Percentiles rank a stretch among this genome's conserved stretches.
Conservation (phyloP, 2,888 invertebrate species). For the Operophtera brumata region DNA sequence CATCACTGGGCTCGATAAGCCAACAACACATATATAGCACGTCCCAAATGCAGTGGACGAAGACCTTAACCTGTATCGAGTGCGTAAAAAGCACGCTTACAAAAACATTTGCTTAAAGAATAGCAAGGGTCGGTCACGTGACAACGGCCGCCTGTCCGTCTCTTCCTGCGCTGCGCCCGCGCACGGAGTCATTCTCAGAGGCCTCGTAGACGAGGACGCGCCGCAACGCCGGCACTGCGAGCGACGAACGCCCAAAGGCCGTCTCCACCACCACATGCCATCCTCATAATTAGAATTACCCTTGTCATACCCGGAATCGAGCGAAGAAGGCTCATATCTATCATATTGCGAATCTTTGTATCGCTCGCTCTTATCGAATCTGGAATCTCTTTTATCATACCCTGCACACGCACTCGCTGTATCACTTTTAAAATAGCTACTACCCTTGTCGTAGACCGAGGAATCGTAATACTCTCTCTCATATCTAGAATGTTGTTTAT, state of each 20-base stretch:
- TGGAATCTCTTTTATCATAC: slow-evolving; percentile 28
- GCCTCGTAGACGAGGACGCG: slow-evolving; percentile 61
- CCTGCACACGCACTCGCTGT: slow-evolving; percentile 31
- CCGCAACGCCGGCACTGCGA: slow-evolving; percentile 60
- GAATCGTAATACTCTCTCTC: slow-evolving; percentile 26
- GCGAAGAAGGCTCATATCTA: slow-evolving; percentile 33
- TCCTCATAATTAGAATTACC: slow-evolving; percentile 38
- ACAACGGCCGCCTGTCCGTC: slow-evolving; percentile 39
- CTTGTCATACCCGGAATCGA: slow-evolving; percentile 50
- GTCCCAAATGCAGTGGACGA: neutral
- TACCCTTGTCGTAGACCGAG: slow-evolving; percentile 29
- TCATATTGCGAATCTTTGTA: slow-evolving; percentile 23
- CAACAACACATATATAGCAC: neutral
- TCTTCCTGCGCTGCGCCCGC: slow-evolving; percentile 49
- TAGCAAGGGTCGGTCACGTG: slow-evolving; percentile 65
- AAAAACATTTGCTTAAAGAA: slow-evolving; percentile 67
- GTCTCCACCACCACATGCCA: slow-evolving; percentile 58
- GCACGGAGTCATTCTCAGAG: slow-evolving; percentile 61
- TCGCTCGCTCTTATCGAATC: slow-evolving; percentile 21
- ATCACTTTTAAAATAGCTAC: slow-evolving; percentile 22
- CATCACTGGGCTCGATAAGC: neutral
- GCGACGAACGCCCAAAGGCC: slow-evolving; percentile 53
- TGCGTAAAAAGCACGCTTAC: slow-evolving; percentile 21
- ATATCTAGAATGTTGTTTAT: slow-evolving; percentile 30
- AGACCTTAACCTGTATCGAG: neutral